phyloP scores from a whole-genome alignment of 2,113 vertebrate genomes.

The Orthonyx spaldingii region DNA sequence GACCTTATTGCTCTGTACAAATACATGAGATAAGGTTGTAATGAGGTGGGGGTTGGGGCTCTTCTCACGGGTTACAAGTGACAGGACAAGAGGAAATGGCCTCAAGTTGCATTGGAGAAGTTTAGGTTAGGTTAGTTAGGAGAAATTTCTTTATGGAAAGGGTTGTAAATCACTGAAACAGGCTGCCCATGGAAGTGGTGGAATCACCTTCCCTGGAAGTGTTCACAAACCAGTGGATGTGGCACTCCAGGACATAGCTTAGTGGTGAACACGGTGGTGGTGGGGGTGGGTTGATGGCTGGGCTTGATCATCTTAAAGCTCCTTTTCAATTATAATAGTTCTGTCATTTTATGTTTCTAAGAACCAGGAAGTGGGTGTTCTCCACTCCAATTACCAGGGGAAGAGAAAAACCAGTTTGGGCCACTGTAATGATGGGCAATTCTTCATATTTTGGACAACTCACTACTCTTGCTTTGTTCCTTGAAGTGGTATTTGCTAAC shows the following conservation, averaged over 20 bases:
- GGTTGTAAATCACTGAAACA: background rate
- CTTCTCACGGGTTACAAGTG: background rate
- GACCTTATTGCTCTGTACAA: background rate
- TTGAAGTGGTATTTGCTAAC: background rate
- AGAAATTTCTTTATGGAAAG: background rate
- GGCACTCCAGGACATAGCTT: background rate
- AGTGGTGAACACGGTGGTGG: accelerated
- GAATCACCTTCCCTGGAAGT: background rate
- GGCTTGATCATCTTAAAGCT: background rate
- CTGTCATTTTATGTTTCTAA: background rate
- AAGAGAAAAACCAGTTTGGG: background rate
- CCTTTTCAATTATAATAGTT: background rate
- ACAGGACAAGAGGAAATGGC: background rate
- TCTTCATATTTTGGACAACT: background rate
- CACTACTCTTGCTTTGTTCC: background rate
- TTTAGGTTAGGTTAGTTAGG: background rate
- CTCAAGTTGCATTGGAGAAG: background rate
- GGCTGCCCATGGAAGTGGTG: background rate
- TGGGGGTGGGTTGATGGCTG: no score
- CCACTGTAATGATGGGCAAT: background rate
- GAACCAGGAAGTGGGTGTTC: background rate
- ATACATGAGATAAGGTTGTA: no score
- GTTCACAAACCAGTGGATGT: background rate
- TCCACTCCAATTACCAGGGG: background rate
- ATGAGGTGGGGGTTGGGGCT: accelerated